Evolutionary conservation across 2,113 vertebrate species (phyloP).

Genomic region (Esox niger): DNA sequence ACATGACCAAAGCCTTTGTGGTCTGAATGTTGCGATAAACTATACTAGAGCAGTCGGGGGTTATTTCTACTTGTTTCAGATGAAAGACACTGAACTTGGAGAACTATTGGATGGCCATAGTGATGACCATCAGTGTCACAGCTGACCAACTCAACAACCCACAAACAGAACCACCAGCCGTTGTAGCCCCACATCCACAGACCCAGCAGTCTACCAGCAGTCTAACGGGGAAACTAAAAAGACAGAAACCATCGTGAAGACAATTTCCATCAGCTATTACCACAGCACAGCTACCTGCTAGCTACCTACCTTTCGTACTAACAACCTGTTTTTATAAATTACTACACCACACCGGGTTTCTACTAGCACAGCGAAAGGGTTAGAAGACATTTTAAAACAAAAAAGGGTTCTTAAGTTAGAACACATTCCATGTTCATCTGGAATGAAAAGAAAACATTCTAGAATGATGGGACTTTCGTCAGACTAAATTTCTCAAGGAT

Average conservation of each 20-base stretch:
- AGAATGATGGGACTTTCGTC: constrained; percentile 69
- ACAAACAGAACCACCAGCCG: constrained; percentile 63
- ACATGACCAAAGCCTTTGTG: too few species aligned
- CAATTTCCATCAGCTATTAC: constrained; percentile 72
- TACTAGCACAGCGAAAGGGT: constrained; percentile 72
- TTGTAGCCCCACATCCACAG: constrained; percentile 59
- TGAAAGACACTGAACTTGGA: too few species aligned
- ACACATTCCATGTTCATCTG: constrained; percentile 69
- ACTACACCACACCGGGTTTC: constrained; percentile 83
- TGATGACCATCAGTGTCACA: too few species aligned
- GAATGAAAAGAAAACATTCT: constrained; percentile 58
- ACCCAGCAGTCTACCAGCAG: constrained; percentile 33
- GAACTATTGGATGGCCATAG: too few species aligned
- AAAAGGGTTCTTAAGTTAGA: constrained; percentile 75
- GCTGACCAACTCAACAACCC: constrained; percentile 45
- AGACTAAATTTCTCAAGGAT: constrained; percentile 61
- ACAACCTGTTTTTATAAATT: constrained; percentile 83
- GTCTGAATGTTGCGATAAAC: too few species aligned
- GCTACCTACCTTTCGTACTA: constrained; percentile 65
- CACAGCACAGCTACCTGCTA: constrained; percentile 76
- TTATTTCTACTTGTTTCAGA: too few species aligned
- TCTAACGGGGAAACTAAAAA: constrained; percentile 34
- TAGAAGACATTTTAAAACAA: constrained; percentile 58
- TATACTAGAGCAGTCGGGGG: too few species aligned
- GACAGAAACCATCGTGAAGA: constrained; percentile 31